Percentiles rank a stretch among this genome's conserved stretches.
phyloP scores from a whole-genome alignment of 2,113 vertebrate genomes.

The Eulemur rufifrons region DNA sequence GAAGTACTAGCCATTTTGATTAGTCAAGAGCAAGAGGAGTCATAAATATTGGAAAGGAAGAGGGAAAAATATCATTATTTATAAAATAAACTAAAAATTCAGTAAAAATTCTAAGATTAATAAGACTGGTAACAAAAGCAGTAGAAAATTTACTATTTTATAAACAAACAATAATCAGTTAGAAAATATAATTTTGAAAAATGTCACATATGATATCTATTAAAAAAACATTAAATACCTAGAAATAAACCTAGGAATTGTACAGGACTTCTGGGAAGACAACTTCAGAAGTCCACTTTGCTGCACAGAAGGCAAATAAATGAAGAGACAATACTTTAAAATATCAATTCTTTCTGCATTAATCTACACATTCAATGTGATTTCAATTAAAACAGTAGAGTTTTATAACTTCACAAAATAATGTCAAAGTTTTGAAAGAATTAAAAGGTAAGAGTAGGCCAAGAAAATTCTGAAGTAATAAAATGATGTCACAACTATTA shows the following conservation, averaged over 20 bases:
- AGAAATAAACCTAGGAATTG: conserved; percentile 11
- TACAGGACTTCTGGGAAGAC: not conserved
- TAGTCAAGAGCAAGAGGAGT: not conserved
- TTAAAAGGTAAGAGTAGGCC: not conserved
- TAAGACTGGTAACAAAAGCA: conserved; percentile 6
- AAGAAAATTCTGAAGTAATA: conserved; percentile 18
- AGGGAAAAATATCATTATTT: not conserved
- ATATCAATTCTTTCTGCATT: not conserved
- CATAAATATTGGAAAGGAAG: not conserved
- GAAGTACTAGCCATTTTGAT: not conserved
- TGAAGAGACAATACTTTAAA: conserved; percentile 22
- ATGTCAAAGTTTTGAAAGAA: conserved; percentile 21
- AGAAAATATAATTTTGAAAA: conserved; percentile 9
- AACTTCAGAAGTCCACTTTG: not conserved
- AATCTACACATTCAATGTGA: not conserved
- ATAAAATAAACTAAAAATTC: conserved; percentile 1
- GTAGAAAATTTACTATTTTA: conserved; percentile 1
- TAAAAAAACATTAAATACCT: conserved; percentile 1
- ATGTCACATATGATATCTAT: not conserved
- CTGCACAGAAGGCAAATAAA: not conserved
- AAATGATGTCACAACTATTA: not conserved
- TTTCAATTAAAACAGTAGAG: not conserved
- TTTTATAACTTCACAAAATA: not conserved
- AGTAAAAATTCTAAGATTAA: not conserved
- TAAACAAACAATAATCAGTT: not conserved